Base-by-base conservation (phyloP, 2,888 invertebrate genomes). In the Gibbula magus region DNA sequence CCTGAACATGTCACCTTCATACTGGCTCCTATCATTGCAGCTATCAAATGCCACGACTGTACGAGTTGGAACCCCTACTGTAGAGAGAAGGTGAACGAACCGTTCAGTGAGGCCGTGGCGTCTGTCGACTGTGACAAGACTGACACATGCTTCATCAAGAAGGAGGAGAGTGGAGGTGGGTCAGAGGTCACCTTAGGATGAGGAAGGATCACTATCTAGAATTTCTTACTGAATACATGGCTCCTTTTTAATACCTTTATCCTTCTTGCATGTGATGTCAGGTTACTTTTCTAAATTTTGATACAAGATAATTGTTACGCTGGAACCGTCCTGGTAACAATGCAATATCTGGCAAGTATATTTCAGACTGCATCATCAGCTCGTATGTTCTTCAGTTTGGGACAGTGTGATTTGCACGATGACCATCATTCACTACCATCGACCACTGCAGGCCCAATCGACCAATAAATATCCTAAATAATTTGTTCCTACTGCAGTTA, bases 51-150 rank as follows among this genome's bases (percentile, higher is more conserved):
- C 13, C 83, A 84, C 66, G 84, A 84, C 77, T 84, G 84, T 35
- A 81, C 82, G 16, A 83, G 83, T 35, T 84, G 81, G 81, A 84
- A 83, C 74, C 84, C 84, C 2, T 82, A 84, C 74, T 84, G 84
- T 75, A 70, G 79, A 35, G 80, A 81, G 18, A 32, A 76, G 56
- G 83, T 84, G 35, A 52, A 84, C 52, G 73, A 66, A 18, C 83
- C 83, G 3, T 83, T 83, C 51, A 78, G 80, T 10, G 82, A 74
- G 22, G 83, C 83, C 22, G 83, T 83, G 20, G 83, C 82, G 10
- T 76, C 67, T 8, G 80, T 80, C n/a, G 82, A 82, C 32, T 83
- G 83, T 51, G 54, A 79, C 20, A 67, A 80, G 25, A 83, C 83
- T 22, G 73, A 76, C 52, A 83, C 83, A n/a, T 83, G 83, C 70